These are phyloP conservation scores for Solenopsis fugax DNA, from an alignment of 1,140 invertebrate species.

Conservation along the genomic window DNA sequence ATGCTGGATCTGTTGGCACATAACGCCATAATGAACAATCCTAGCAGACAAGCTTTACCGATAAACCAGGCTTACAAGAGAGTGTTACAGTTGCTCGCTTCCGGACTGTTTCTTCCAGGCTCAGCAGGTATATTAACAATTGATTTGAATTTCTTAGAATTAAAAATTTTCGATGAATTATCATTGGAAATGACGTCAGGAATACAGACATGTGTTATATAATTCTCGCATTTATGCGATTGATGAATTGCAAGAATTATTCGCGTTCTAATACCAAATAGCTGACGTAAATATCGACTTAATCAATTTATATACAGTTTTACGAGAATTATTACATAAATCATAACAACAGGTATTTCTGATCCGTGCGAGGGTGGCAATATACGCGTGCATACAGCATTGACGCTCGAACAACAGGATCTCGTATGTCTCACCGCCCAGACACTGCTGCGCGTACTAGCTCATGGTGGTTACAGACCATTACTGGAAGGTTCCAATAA, in stretches of 20 bases:
- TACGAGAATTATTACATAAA: background rate
- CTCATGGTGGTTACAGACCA: slow-evolving; percentile 96
- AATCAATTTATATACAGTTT: background rate
- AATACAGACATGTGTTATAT: background rate
- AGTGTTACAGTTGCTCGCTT: slow-evolving; percentile 95
- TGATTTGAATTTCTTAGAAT: background rate
- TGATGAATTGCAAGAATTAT: background rate
- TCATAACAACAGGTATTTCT: slow-evolving; percentile 89
- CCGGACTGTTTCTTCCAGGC: slow-evolving; percentile 98
- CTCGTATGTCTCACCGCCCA: slow-evolving; percentile 96
- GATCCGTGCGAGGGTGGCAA: slow-evolving; percentile 97
- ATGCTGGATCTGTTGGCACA: slow-evolving; percentile 98
- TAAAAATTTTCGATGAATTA: background rate
- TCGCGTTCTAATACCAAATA: background rate
- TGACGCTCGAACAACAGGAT: slow-evolving; percentile 98
- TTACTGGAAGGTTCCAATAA: slow-evolving; percentile 91
- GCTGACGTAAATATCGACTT: background rate
- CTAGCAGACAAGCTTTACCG: slow-evolving; percentile 95
- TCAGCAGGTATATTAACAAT: slow-evolving; percentile 91
- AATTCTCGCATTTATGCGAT: slow-evolving; percentile 19
- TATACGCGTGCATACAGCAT: slow-evolving; percentile 95
- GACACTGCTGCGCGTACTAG: slow-evolving; percentile 94
- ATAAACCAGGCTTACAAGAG: slow-evolving; percentile 95
- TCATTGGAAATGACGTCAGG: background rate
- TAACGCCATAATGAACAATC: slow-evolving; percentile 98